Percentiles rank a stretch among this genome's conserved stretches.
phyloP scores from a whole-genome alignment of 2,113 vertebrate species.

The Myrmecophaga tridactyla region DNA sequence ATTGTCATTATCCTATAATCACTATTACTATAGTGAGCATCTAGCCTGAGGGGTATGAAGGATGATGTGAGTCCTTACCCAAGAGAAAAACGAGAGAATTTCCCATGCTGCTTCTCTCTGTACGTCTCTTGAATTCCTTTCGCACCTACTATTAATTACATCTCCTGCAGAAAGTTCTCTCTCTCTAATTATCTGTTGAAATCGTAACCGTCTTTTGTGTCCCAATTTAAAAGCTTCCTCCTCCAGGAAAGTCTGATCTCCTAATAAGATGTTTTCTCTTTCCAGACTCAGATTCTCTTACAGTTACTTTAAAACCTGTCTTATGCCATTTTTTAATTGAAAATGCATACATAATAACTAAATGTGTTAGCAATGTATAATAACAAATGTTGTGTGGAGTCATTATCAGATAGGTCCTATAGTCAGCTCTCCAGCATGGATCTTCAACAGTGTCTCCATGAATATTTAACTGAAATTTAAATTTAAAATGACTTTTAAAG shows the following conservation, averaged over 20 bases:
- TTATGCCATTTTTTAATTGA: neutral
- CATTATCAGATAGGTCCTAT: neutral
- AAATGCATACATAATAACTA: no score
- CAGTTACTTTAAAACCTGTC: neutral
- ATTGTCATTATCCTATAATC: neutral
- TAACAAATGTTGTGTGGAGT: no score
- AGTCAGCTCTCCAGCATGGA: neutral
- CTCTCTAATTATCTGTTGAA: neutral
- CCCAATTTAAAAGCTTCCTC: neutral
- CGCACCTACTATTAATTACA: neutral
- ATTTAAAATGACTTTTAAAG: neutral
- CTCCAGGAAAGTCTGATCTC: neutral
- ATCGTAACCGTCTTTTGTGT: neutral
- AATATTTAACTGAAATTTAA: neutral
- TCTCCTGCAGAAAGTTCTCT: neutral
- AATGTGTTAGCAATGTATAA: no score
- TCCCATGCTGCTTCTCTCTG: neutral
- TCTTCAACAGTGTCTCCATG: neutral
- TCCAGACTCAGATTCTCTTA: neutral
- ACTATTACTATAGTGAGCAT: neutral
- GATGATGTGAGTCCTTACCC: neutral
- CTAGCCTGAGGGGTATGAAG: neutral
- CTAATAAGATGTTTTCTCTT: neutral
- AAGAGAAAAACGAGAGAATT: neutral
- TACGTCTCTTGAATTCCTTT: neutral